Conservation (phyloP, 1,140 invertebrate species). For the Trichonephila clavipes region DNA sequence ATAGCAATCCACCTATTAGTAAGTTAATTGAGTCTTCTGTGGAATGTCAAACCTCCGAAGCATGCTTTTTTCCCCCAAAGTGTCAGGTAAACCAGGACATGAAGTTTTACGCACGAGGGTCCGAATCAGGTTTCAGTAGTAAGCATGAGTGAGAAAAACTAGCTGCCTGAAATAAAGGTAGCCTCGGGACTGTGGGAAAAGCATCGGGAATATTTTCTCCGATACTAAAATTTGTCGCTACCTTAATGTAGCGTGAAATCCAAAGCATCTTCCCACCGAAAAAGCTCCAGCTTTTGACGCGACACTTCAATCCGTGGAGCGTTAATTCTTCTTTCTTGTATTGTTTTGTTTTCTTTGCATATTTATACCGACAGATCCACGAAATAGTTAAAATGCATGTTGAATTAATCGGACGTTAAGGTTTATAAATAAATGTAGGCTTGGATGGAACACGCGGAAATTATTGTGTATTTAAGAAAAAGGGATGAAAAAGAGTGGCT, state of each 20-base stretch:
- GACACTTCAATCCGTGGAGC: neutral
- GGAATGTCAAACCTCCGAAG: slow-evolving; percentile 9
- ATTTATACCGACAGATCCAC: slow-evolving; percentile 10
- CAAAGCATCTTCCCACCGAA: slow-evolving; percentile 52
- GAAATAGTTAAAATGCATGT: slow-evolving; percentile 12
- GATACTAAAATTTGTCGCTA: slow-evolving; percentile 62
- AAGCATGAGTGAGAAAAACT: slow-evolving; percentile 59
- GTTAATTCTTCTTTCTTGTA: slow-evolving; percentile 38
- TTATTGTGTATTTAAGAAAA: neutral
- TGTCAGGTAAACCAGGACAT: slow-evolving; percentile 8
- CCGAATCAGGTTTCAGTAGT: slow-evolving; percentile 22
- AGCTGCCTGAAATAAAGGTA: slow-evolving; percentile 62
- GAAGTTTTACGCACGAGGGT: slow-evolving; percentile 12
- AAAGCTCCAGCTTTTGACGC: slow-evolving; percentile 19
- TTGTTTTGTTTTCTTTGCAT: slow-evolving; percentile 14
- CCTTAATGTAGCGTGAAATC: slow-evolving; percentile 64
- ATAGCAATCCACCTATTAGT: neutral
- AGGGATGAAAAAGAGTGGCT: neutral
- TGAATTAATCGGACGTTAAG: neutral
- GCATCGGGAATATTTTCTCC: slow-evolving; percentile 41
- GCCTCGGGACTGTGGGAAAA: slow-evolving; percentile 48
- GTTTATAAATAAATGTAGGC: neutral
- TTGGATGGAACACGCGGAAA: neutral
- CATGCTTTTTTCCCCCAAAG: slow-evolving; percentile 5
- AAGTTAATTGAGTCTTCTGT: neutral